Conservation (phyloP, 2,113 vertebrate species). For the Scatophagus argus region DNA sequence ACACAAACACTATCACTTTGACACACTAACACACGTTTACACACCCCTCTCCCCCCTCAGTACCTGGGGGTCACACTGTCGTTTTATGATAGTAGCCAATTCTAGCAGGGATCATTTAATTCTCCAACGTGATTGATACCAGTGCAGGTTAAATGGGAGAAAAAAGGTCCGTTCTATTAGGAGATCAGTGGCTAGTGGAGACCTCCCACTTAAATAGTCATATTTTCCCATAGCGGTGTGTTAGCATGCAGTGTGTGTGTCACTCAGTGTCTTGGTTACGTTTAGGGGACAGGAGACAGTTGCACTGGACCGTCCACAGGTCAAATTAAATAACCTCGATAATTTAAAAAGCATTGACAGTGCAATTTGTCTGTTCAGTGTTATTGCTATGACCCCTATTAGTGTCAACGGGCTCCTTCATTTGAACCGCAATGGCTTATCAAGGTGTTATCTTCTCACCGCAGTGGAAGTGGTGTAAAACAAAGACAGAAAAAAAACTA, state of each 20-base stretch:
- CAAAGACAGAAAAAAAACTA: constrained; percentile 59
- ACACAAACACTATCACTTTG: constrained; percentile 13
- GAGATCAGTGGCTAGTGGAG: constrained; percentile 94
- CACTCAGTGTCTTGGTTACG: constrained; percentile 62
- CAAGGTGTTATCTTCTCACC: constrained; percentile 87
- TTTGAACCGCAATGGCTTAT: constrained; percentile 88
- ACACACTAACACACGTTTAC: constrained; percentile 51
- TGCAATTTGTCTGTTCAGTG: constrained; percentile 94
- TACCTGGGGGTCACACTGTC: constrained; percentile 92
- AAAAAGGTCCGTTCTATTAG: constrained; percentile 97
- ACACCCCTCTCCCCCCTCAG: constrained; percentile 46
- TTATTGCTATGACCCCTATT: constrained; percentile 98
- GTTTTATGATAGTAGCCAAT: constrained; percentile 97
- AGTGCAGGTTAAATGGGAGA: constrained; percentile 91
- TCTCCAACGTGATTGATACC: constrained; percentile 96
- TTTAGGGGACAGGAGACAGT: constrained; percentile 86
- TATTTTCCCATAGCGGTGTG: constrained; percentile 58
- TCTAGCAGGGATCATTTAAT: constrained; percentile 98
- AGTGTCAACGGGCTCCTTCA: constrained; percentile 90
- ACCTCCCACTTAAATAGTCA: constrained; percentile 97
- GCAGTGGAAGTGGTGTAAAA: constrained; percentile 70
- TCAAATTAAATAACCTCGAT: constrained; percentile 99
- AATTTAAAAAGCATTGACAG: constrained; percentile 97
- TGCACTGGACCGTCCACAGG: constrained; percentile 90
- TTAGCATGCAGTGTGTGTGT: constrained; percentile 45